These are phyloP conservation scores for Buphagus erythrorhynchus DNA, from an alignment of 2,797 vertebrate species.

Conservation along the genomic window DNA sequence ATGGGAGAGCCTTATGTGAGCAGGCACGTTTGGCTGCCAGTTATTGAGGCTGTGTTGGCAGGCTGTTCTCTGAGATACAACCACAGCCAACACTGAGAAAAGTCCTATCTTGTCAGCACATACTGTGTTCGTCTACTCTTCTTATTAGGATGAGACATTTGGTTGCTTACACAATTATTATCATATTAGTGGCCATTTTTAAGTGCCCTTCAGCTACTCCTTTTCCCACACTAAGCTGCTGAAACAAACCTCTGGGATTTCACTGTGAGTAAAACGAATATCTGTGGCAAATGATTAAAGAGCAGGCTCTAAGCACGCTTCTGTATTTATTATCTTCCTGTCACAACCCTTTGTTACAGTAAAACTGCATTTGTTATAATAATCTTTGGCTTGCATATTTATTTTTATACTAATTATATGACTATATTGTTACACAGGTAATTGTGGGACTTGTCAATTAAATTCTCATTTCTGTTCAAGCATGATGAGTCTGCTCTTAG, in stretches of 20 bases:
- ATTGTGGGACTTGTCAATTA: conserved; percentile 50
- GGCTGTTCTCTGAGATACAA: background rate
- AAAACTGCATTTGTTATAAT: conserved; percentile 26
- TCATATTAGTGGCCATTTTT: background rate
- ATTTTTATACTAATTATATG: conserved; percentile 55
- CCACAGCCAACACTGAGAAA: background rate
- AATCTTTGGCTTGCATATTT: conserved; percentile 34
- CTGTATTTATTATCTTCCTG: conserved; percentile 23
- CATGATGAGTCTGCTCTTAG: background rate
- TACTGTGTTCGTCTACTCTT: background rate
- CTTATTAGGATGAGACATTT: background rate
- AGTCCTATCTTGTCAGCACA: background rate
- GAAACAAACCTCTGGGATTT: conserved; percentile 17
- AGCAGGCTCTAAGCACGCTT: background rate
- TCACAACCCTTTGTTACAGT: conserved; percentile 11
- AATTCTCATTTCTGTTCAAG: conserved; percentile 34
- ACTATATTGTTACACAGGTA: conserved; percentile 38
- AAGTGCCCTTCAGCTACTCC: background rate
- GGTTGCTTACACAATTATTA: conserved; percentile 13
- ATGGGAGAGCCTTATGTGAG: background rate
- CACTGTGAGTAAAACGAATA: background rate
- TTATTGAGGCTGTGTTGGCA: background rate
- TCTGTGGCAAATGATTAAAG: conserved; percentile 21
- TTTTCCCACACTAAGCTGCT: background rate
- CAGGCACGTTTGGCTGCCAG: background rate